These are phyloP conservation scores for Sebastes fasciatus DNA, from an alignment of 2,113 vertebrate species.

Conservation along the genomic window DNA sequence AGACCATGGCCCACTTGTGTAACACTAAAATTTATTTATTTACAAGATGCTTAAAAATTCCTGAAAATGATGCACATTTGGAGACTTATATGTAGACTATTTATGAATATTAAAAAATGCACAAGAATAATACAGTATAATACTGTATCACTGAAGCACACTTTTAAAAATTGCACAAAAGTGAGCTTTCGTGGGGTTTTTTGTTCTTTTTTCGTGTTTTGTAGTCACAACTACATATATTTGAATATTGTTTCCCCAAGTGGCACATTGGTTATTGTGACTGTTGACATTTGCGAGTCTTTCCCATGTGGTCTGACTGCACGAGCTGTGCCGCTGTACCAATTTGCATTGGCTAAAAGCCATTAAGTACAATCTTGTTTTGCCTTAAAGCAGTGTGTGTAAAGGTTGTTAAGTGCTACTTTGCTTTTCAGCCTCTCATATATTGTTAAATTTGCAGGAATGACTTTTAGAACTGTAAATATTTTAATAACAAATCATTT, in stretches of 20 bases:
- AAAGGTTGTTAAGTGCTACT: no score
- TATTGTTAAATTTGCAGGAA: background rate
- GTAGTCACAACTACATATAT: background rate
- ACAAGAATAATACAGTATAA: background rate
- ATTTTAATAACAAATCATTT: slow-evolving; percentile 1
- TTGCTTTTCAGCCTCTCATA: background rate
- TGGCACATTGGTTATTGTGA: background rate
- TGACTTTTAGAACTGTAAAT: slow-evolving; percentile 23
- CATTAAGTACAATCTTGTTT: background rate
- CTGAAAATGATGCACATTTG: background rate
- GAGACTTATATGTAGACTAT: background rate
- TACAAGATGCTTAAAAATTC: background rate
- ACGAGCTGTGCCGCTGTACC: background rate
- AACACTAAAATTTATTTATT: slow-evolving; percentile 49
- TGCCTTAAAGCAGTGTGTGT: background rate
- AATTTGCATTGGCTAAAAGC: background rate
- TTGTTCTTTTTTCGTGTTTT: slow-evolving; percentile 4
- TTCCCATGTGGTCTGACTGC: background rate
- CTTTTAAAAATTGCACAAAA: background rate
- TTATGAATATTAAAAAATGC: background rate
- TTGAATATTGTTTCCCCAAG: background rate
- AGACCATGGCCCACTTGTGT: background rate
- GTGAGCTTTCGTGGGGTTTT: background rate
- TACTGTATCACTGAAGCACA: background rate
- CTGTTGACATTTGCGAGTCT: background rate